Percentiles rank a stretch among this genome's conserved stretches.
phyloP scores from a whole-genome alignment of 2,888 invertebrate genomes.

The Mesorhabditis sp. region DNA sequence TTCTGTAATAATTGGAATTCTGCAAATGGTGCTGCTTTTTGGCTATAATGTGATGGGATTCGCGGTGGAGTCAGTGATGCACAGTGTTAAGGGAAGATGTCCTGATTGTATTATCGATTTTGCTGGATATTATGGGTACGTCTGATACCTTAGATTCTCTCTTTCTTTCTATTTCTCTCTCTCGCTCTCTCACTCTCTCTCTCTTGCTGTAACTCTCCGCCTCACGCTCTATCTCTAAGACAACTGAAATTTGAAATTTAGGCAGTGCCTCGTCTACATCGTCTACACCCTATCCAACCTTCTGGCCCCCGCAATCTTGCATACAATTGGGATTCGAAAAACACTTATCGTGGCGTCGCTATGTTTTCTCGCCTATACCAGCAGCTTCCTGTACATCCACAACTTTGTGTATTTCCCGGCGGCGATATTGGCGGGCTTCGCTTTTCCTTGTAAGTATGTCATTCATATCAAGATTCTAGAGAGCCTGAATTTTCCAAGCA shows the following conservation, averaged over 20 bases:
- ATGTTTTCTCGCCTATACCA: background rate
- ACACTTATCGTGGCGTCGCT: background rate
- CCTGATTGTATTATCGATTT: background rate
- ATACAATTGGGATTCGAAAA: background rate
- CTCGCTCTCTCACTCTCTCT: background rate
- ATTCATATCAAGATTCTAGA: background rate
- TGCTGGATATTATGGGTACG: constrained; percentile 6
- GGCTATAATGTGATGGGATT: constrained; percentile 4
- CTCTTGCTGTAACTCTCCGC: background rate
- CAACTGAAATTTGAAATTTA: too few species aligned
- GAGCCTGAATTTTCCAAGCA: too few species aligned
- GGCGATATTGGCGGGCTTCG: background rate
- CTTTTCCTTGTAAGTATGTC: background rate
- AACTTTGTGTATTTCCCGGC: background rate
- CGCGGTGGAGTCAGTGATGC: background rate
- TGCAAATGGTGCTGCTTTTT: background rate
- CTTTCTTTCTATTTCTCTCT: background rate
- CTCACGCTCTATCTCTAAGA: background rate
- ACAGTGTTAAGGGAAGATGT: background rate
- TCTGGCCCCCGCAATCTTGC: background rate
- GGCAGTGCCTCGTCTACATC: background rate
- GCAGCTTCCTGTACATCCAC: background rate
- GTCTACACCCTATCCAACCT: background rate
- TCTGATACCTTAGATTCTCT: background rate
- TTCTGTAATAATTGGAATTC: background rate